Base-by-base conservation (phyloP, 2,797 vertebrate species). In the Chloroceryle amazona region DNA sequence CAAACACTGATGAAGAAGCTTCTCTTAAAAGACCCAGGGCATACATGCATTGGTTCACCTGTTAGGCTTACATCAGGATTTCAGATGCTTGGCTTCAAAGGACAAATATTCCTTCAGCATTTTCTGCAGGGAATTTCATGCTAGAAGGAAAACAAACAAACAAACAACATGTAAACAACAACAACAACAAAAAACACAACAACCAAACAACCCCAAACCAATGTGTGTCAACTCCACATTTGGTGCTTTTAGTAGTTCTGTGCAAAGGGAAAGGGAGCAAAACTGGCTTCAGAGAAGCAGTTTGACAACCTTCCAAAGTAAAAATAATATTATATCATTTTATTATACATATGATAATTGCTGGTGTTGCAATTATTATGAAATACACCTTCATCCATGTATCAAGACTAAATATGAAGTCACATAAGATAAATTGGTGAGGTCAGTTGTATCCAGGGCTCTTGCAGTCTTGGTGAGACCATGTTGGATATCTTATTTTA, bases 31-130 rank as follows among this genome's bases (percentile, higher is more conserved):
- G 74, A 92, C 23, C 39, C 25, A 2, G 22, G 29, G 33, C 21
- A 96, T 86, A 58, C 41, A 58, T 47, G 46, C 42, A 3, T 31
- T 87, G 39, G 79, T 92, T 74, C 95, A 97, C 96, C 97, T 98
- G 93, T 95, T 89, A 89, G 62, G 47, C 68, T 91, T 81, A 90
- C 55, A 66, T 86, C 72, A 78, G 71, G 72, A 84, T 90, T 94
- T 76, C 85, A 92, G 80, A 95, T 90, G 28, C 28, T 80, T 93
- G 49, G 37, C 39, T 93, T 96, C 81, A 94, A 94, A 88, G 71
- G 10, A 95, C 23, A 75, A 93, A 83, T 67, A 81, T 61, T 86
- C 65, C 55, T 93, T 93, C 68, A 89, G 74, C 83, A 83, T 74
- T 76, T 93, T 92, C 55, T 81, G 67, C 33, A 71, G 51, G 39